Conservation (phyloP, 2,888 invertebrate species). For the Philhelius pedissequus region DNA sequence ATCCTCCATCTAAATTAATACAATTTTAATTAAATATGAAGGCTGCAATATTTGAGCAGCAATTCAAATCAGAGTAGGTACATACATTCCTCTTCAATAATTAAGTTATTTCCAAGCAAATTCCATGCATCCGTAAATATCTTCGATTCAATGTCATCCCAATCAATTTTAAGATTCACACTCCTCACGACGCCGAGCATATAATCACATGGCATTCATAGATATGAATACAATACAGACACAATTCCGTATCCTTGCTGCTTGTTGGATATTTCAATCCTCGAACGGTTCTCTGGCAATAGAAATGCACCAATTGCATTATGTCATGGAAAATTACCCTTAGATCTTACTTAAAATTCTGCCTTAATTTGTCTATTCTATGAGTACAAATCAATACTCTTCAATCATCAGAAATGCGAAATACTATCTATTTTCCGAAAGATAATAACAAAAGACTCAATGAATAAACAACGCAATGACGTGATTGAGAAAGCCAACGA, state of each 20-base stretch:
- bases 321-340: background rate
- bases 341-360: background rate
- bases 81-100: conserved; percentile 45
- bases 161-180: conserved; percentile 52
- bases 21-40: conserved; percentile 10
- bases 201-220: conserved; percentile 63
- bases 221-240: conserved; percentile 32
- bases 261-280: background rate
- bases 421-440: background rate
- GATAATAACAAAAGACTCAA: background rate
- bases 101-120: conserved; percentile 52
- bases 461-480: background rate
- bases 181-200: conserved; percentile 41
- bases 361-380: background rate
- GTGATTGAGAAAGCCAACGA: background rate
- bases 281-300: background rate
- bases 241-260: background rate
- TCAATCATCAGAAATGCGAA: background rate
- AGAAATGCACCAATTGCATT: background rate
- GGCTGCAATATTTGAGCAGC: background rate
- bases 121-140: conserved; percentile 29
- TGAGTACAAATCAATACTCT: background rate
- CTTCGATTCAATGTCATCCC: conserved; percentile 50
- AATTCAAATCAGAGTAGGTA: background rate
- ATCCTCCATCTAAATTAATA: conserved; percentile 19